Base-by-base conservation (phyloP, 2,888 invertebrate genomes). In the Drosophila picticornis region DNA sequence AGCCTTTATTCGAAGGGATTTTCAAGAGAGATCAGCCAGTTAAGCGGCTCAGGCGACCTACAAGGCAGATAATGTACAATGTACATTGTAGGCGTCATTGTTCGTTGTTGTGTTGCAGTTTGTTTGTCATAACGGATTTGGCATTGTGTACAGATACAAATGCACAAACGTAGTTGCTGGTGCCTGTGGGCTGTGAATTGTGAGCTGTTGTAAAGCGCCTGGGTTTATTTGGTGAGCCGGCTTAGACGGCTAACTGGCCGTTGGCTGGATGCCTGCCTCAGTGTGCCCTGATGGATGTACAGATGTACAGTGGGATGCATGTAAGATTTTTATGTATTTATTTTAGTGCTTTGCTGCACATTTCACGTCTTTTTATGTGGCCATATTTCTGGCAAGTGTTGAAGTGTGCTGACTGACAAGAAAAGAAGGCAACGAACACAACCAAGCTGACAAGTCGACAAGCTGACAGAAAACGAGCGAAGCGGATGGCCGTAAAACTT, bases 381-480 rank as follows among this genome's bases (percentile, higher is more conserved):
- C 72, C 77, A 84, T 86, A 89, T 84, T 81, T 84, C 77, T 86
- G 84, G 72, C 78, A 80, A 82, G 78, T 86, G 84, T 76, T 86
- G 87, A 88, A 72, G 78, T 77, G 46, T 50, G 59, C 52, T 63
- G 72, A 75, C 70, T 65, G 76, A 64, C 60, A 51, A 59, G 52
- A 51, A 36, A 57, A 22, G 43, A 38, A 4, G 46, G 22, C 27
- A 43, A 27, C 40, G 29, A 16, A 19, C n/a, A 38, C 27, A 22
- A 19, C 29, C 31, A 36, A 27, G 53, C 55, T 55, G 55, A 38
- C 56, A 56, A 11, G 32, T 25, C 25, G 70, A 38, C 27, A 25
- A 34, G 48, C 74, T 68, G 51, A 67, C 63, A 48, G 81, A 83
- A 76, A 71, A 69, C 77, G 74, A 69, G 64, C 76, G 68, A 69